Conservation (phyloP, 2,797 vertebrate species). For the Bryconaethiops microstoma region DNA sequence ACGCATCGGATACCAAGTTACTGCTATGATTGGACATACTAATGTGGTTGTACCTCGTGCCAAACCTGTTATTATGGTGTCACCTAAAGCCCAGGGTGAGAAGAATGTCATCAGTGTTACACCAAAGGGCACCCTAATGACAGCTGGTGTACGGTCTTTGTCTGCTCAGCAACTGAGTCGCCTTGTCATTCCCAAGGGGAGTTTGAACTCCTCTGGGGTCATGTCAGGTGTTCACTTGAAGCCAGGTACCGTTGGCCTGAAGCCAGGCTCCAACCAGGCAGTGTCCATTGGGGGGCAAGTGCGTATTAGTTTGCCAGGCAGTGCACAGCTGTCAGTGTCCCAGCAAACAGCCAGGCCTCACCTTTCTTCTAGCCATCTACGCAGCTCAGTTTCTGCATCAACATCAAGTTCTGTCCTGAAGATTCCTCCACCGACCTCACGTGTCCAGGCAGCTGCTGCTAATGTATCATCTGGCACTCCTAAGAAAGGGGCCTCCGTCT, state of each 20-base stretch:
- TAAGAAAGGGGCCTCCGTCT: constrained; percentile 84
- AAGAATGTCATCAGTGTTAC: constrained; percentile 91
- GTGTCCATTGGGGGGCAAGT: constrained; percentile 80
- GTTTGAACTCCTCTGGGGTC: constrained; percentile 84
- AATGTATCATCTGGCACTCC: constrained; percentile 76
- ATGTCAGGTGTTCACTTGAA: constrained; percentile 87
- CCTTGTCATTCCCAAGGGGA: constrained; percentile 87
- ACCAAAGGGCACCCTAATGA: constrained; percentile 87
- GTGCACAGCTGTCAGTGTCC: constrained; percentile 85
- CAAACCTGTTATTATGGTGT: constrained; percentile 91
- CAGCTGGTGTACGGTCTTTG: constrained; percentile 81
- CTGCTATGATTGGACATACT: constrained; percentile 98
- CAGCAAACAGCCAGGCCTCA: constrained; percentile 92
- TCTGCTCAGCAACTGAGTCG: constrained; percentile 88
- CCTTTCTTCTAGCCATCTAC: constrained; percentile 81
- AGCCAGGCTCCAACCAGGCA: constrained; percentile 80
- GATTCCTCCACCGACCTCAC: constrained; percentile 84
- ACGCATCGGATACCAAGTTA: constrained; percentile 97
- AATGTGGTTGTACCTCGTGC: constrained; percentile 95
- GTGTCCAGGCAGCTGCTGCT: constrained; percentile 85
- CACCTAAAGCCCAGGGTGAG: constrained; percentile 88
- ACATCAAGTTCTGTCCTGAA: constrained; percentile 82
- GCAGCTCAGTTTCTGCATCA: constrained; percentile 80
- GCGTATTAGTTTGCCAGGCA: constrained; percentile 85
- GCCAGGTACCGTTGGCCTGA: constrained; percentile 86